Evolutionary conservation across 1,140 invertebrate genomes (phyloP), one percentile per base, ranked within the genome.

Genomic region (Anoplophora glabripennis): DNA sequence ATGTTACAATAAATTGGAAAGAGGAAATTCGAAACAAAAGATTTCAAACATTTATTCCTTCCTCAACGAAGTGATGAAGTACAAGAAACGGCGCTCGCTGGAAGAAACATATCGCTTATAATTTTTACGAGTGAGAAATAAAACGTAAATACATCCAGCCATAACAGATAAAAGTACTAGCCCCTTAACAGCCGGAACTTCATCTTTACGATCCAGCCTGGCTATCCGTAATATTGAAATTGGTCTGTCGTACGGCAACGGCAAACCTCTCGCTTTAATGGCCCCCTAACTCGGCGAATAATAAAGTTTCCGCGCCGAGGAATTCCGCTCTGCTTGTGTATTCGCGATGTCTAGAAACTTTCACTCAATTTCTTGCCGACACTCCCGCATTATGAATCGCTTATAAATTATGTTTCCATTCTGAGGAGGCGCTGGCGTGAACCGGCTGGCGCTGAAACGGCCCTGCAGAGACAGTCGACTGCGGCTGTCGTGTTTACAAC

Each of bases 331-430:
- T n/a, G 53, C 40, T 14, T n/a, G 45, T 59, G 45, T 53, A 53
- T 59, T 59, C 55, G 38, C 51, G 38, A 51, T 52, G 53, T 48
- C 52, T 54, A 28, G 40, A 67, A 67, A 67, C 63, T 67, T 67
- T 65, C 66, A 65, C 63, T 67, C 66, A 65, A 65, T 67, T 67
- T 67, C 66, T 59, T 63, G 63, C 44, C 66, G 60, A 61, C 63
- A 65, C 63, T 60, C 59, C 60, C 49, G 60, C 62, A 59, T 67
- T 65, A 65, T 65, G 65, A 67, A 67, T 67, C 65, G 63, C 65
- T 67, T 65, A 67, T 67, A 67, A 67, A 67, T 67, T 67, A 65
- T 63, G 65, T 67, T 63, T 58, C 44, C 59, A 67, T 65, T 58
- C 63, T 65, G 61, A 60, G 37, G 54, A 62, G 53, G 54, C 56